Evolutionary conservation across 2,797 vertebrate genomes (phyloP), one percentile per base, ranked within the genome.

Genomic region (Channa striata): DNA sequence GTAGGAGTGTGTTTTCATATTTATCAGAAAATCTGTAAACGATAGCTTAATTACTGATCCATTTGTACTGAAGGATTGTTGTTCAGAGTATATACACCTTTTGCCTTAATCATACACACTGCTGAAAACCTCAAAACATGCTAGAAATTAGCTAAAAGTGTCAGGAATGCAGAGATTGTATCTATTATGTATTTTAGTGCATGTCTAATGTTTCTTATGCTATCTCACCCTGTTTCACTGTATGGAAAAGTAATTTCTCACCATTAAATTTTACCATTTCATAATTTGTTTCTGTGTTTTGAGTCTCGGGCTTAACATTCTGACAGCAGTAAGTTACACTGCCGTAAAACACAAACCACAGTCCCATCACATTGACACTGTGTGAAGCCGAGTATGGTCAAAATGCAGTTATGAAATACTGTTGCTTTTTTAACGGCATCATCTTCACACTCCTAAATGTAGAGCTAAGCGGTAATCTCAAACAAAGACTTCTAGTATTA

Each of bases 181-280:
- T 54, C 13, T 6, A 49, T 43, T 6, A 11, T 11, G 25, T 8
- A 25, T 48, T 30, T 40, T 7, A 39, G 11, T 54, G n/a, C n/a
- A n/a, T 33, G 8, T 25, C 8, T 0, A 23, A 0, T 64, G 40
- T n/a, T 59, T 30, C 33, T 11, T 21, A 13, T 40, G 7, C 8
- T 20, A 10, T 34, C 50, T 21, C 3, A 39, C 16, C 34, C 20
- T 49, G 9, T 39, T 33, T 53, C 14, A 48, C 30, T 46, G 30
- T 34, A 13, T 11, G 49, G 11, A 23, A 6, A 51, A 30, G 19
- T 0, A 17, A 4, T 23, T 64, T 37, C 2, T 19, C 1, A 54
- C 48, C 9, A 60, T 48, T 66, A 74, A 42, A 74, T 34, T 49
- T 20, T 17, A 2, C 2, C 2, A 40, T 53, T 52, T 66, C 33